phyloP scores from a whole-genome alignment of 2,113 vertebrate genomes.

The Laterallus jamaicensis region DNA sequence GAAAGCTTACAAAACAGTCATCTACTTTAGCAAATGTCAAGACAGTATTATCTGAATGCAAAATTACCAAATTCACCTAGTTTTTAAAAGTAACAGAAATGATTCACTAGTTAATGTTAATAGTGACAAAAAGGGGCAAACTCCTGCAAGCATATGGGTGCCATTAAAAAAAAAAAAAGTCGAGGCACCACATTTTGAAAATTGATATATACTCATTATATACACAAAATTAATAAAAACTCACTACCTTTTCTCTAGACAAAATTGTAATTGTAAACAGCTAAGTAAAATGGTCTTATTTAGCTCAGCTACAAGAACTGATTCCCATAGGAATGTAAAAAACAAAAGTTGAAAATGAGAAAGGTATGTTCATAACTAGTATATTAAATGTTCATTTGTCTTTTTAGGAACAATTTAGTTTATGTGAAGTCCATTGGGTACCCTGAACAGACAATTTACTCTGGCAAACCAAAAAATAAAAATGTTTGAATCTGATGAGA shows the following conservation, averaged over 20 bases:
- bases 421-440: neutral
- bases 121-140: neutral
- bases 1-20: neutral
- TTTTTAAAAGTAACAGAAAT: neutral
- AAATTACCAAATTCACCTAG: neutral
- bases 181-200: neutral
- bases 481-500: neutral
- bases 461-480: neutral
- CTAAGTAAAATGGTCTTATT: neutral
- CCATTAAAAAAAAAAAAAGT: neutral
- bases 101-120: fast-evolving
- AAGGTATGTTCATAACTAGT: neutral
- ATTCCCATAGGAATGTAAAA: neutral
- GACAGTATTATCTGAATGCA: neutral
- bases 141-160: neutral
- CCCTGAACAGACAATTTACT: neutral
- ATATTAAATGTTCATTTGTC: neutral
- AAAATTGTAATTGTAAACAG: neutral
- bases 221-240: neutral
- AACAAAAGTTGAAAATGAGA: neutral
- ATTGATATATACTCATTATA: neutral
- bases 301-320: neutral
- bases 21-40: neutral
- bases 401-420: neutral
- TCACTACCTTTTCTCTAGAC: neutral